These are phyloP conservation scores for Oenanthe melanoleuca DNA, from an alignment of 2,113 vertebrate species.

Conservation along the genomic window DNA sequence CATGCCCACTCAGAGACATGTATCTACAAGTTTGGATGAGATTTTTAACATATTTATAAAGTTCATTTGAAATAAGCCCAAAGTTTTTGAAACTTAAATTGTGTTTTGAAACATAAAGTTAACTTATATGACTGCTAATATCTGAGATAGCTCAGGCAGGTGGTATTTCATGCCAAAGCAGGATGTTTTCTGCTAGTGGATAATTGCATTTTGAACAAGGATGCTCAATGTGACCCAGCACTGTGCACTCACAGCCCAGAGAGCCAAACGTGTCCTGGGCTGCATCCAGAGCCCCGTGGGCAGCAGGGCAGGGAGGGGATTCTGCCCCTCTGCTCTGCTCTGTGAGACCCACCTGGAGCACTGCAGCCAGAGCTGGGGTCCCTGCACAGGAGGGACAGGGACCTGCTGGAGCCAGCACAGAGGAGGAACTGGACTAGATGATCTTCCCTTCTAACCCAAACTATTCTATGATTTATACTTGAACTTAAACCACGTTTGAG, in stretches of 20 bases:
- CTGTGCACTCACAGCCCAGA: background rate
- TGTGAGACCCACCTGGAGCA: background rate
- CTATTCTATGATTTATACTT: background rate
- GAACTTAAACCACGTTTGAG: background rate
- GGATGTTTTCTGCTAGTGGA: background rate
- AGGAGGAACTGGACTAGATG: background rate
- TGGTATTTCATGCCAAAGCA: background rate
- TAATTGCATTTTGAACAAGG: background rate
- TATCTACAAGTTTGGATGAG: background rate
- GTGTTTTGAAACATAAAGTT: background rate
- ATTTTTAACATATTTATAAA: background rate
- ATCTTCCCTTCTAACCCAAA: background rate
- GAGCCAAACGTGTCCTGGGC: background rate
- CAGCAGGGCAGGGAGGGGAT: background rate
- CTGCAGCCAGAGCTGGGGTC: background rate
- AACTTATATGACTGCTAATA: background rate
- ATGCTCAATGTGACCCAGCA: background rate
- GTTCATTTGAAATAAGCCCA: background rate
- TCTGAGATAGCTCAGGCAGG: background rate
- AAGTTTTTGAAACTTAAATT: background rate
- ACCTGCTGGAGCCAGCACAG: fast-evolving
- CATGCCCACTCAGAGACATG: background rate
- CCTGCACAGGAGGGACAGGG: fast-evolving
- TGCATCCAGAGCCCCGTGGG: background rate
- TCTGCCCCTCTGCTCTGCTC: background rate